Base-by-base conservation (phyloP, 2,113 vertebrate genomes). In the Litocranius walleri region DNA sequence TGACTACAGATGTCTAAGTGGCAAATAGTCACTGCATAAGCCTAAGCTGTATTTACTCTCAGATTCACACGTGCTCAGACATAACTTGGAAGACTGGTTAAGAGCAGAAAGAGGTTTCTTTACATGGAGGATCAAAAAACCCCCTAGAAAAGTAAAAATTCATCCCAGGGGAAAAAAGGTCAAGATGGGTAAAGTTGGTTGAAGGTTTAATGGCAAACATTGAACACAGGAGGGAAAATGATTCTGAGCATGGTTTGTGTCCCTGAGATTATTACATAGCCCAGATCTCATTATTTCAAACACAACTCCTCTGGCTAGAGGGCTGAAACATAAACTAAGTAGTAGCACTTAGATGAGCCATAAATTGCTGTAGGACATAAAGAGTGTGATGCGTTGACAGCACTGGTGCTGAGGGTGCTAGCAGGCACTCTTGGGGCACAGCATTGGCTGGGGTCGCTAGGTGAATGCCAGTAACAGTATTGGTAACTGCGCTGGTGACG, bases 91-190 rank as follows among this genome's bases (percentile, higher is more conserved):
- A 64, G 61, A 56, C 57, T 93, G 2, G 21, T 64, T 36, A 90
- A 93, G 2, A 88, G 8, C 52, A 88, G 29, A 78, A 33, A 67
- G 25, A 17, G 5, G 10, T 96, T 1, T 92, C 94, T 98, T 98
- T 97, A 96, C 81, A 92, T 23, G 21, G 23, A 95, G 8, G 59
- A 92, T 92, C 8, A 92, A 23, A 81, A 91, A 88, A 15, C 3
- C 80, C 81, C 59, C 54, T 62, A 83, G 85, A 88, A 97, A 97
- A 97, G 92, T 90, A 95, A 67, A 96, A 96, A 89, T 87, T 91
- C 50, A 87, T 74, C 87, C 50, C 23, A 54, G 29, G 61, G 78
- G 87, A 43, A 90, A 67, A 50, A 88, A 19, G 43, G 77, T 97
- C 97, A 91, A 88, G 64, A 94, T 52, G 48, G 64, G n/a, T 16